Percentiles rank a stretch among this genome's conserved stretches.
Conservation (phyloP, 2,797 vertebrate species). For the Characodon lateralis region DNA sequence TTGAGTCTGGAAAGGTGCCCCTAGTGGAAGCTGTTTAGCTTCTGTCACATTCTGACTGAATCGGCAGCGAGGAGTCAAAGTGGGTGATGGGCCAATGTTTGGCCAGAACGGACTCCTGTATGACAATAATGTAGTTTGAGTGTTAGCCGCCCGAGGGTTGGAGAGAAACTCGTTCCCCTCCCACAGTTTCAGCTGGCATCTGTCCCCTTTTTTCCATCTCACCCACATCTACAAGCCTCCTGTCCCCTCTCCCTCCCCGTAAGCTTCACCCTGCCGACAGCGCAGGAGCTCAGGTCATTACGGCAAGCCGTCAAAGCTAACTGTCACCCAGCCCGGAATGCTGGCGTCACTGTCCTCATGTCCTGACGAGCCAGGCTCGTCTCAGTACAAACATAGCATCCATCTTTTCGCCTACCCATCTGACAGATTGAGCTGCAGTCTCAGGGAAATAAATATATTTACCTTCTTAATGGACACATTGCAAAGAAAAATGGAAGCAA, state of each 20-base stretch:
- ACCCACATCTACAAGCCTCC: constrained; percentile 60
- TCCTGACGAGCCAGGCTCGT: constrained; percentile 62
- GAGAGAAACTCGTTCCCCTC: constrained; percentile 76
- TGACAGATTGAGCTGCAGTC: constrained; percentile 46
- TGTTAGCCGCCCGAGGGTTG: constrained; percentile 73
- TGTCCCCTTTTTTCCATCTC: constrained; percentile 64
- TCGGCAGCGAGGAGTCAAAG: constrained; percentile 72
- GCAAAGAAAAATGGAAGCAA: constrained; percentile 13
- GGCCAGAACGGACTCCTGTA: constrained; percentile 74
- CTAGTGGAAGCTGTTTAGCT: constrained; percentile 69
- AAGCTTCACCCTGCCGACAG: constrained; percentile 69
- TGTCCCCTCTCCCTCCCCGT: constrained; percentile 36
- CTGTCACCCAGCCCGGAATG: constrained; percentile 71
- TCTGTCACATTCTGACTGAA: constrained; percentile 71
- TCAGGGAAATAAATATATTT: constrained; percentile 53
- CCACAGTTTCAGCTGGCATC: constrained; percentile 78
- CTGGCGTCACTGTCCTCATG: constrained; percentile 59
- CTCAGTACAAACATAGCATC: constrained; percentile 73
- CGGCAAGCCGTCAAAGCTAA: constrained; percentile 75
- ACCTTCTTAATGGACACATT: constrained; percentile 27
- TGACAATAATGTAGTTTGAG: constrained; percentile 79
- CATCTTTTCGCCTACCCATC: constrained; percentile 51
- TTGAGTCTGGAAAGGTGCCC: constrained; percentile 65
- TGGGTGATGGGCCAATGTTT: constrained; percentile 71
- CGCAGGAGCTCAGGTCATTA: constrained; percentile 80